Conservation (phyloP, 1,140 invertebrate genomes). For the Trachelipus rathkii region DNA sequence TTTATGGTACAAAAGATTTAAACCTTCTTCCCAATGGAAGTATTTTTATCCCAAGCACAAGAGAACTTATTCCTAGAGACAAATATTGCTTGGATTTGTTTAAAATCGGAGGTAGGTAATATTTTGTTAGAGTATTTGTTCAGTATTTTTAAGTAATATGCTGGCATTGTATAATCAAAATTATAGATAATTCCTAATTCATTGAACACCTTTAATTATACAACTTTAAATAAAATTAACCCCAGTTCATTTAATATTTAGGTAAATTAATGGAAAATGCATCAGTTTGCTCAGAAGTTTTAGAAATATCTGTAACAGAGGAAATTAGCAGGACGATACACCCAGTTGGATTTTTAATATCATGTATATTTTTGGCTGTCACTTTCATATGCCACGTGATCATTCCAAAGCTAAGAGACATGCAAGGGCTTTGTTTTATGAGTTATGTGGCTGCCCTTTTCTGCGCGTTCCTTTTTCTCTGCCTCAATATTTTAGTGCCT, state of each 20-base stretch:
- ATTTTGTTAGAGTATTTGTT: no score
- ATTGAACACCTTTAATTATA: no score
- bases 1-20: not conserved
- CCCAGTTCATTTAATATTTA: not conserved
- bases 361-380: not conserved
- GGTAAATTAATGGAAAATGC: not conserved
- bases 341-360: not conserved
- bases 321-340: not conserved
- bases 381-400: constrained; percentile 5
- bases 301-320: not conserved
- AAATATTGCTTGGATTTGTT: not conserved
- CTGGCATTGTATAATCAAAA: no score
- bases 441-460: not conserved
- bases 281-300: not conserved
- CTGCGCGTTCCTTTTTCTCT: not conserved
- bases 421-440: not conserved
- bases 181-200: no score
- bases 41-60: not conserved
- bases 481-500: not conserved
- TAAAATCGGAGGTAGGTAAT: not conserved
- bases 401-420: not conserved
- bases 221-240: no score
- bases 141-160: no score
- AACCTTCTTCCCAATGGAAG: constrained; percentile 1
- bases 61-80: not conserved